Conservation (phyloP, 2,888 invertebrate species). For the Cryptosula pallasiana region DNA sequence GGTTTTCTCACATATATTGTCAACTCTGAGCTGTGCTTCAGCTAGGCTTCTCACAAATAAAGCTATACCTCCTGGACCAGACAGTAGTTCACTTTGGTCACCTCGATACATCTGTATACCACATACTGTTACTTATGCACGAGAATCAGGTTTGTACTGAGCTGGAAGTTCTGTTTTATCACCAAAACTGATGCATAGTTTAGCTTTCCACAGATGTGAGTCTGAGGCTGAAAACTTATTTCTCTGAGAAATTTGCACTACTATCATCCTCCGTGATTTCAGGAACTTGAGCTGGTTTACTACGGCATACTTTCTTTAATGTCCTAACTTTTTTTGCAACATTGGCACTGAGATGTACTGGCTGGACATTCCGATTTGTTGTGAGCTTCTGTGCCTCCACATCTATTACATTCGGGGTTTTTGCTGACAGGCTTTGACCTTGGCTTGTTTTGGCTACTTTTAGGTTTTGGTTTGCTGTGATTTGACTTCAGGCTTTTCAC, state of each 20-base stretch:
- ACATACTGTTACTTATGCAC: neutral
- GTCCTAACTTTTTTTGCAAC: neutral
- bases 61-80: neutral
- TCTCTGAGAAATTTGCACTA: constrained; percentile 1
- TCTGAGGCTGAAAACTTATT: constrained; percentile 3
- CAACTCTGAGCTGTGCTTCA: neutral
- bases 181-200: neutral
- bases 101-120: neutral
- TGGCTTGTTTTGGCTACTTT: neutral
- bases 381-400: neutral
- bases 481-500: constrained; percentile 5
- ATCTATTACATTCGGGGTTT: neutral
- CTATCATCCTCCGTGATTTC: neutral
- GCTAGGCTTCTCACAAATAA: neutral
- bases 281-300: neutral
- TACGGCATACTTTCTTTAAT: neutral
- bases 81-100: neutral
- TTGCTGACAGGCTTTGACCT: neutral
- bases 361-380: constrained; percentile 16
- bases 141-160: neutral
- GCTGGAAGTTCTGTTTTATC: neutral
- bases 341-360: neutral
- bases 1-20: neutral
- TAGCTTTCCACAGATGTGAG: neutral
- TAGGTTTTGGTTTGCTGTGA: constrained; percentile 17